phyloP scores from a whole-genome alignment of 2,113 vertebrate species.

The Origma solitaria region DNA sequence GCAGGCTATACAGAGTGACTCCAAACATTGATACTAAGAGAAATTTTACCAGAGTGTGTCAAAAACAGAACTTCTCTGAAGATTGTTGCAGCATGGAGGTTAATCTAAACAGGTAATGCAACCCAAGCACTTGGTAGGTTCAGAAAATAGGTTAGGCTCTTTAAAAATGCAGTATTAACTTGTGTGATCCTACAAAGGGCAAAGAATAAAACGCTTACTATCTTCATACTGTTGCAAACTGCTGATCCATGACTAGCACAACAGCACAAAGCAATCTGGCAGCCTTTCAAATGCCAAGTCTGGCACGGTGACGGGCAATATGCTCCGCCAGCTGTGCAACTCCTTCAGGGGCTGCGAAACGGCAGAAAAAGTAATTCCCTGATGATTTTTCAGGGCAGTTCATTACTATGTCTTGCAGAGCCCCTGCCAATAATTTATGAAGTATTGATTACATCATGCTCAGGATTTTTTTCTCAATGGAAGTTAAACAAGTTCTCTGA shows the following conservation, averaged over 20 bases:
- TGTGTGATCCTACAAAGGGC: not conserved
- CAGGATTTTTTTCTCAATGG: not conserved
- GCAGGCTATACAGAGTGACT: not conserved
- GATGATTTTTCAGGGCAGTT: not conserved
- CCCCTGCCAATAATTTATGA: not conserved
- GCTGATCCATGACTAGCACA: not conserved
- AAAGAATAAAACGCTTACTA: not conserved
- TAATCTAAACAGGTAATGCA: not conserved
- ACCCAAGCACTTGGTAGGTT: not conserved
- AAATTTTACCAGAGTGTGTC: not conserved
- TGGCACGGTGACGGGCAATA: not conserved
- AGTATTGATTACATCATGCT: not conserved
- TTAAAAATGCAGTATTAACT: not conserved
- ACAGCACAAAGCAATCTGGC: conserved; percentile 10
- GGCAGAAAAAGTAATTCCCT: not conserved
- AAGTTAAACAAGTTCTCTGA: not conserved
- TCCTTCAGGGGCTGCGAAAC: not conserved
- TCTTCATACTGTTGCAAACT: not conserved
- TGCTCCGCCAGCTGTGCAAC: conserved; percentile 34
- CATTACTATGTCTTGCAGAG: not conserved
- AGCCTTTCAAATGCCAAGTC: not conserved
- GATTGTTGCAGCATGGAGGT: not conserved
- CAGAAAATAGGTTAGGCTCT: not conserved
- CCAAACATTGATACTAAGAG: not conserved
- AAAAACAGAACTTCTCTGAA: not conserved